Percentiles rank a stretch among this genome's conserved stretches.
phyloP scores from a whole-genome alignment of 2,797 vertebrate species.

The Channallabes apus region DNA sequence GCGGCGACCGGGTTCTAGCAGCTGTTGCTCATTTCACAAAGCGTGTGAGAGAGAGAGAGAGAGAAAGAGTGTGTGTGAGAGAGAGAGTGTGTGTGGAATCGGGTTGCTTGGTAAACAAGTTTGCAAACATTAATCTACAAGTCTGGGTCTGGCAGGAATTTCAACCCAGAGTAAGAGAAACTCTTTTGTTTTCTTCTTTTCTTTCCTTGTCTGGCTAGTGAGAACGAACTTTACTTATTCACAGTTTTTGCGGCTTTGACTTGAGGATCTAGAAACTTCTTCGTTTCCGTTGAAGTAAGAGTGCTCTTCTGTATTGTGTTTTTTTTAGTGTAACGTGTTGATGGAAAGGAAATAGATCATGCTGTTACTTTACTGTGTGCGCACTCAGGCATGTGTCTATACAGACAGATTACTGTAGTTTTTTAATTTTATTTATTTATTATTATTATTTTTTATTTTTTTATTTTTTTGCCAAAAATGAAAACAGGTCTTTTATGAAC shows the following conservation, averaged over 20 bases:
- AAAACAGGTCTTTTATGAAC: not conserved
- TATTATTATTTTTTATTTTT: not conserved
- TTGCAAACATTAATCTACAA: not conserved
- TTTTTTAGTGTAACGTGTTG: not conserved
- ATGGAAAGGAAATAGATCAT: not conserved
- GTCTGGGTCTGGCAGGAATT: constrained; percentile 37
- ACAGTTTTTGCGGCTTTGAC: not conserved
- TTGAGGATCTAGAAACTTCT: not conserved
- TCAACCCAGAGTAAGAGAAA: constrained; percentile 28
- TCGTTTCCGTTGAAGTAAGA: not conserved
- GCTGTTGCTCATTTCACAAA: constrained; percentile 73
- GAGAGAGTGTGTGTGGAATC: no score
- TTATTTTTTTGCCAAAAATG: not conserved
- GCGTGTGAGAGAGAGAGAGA: not conserved
- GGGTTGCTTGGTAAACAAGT: not conserved
- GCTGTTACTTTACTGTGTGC: not conserved
- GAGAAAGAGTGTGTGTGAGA: not conserved
- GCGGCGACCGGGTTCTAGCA: constrained; percentile 67
- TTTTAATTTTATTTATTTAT: no score
- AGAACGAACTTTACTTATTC: not conserved
- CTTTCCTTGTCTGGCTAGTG: not conserved
- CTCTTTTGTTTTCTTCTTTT: not conserved
- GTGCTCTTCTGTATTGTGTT: not conserved
- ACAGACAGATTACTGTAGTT: not conserved
- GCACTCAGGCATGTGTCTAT: not conserved